phyloP scores from a whole-genome alignment of 2,797 vertebrate genomes.

The Rhynchonycteris naso region DNA sequence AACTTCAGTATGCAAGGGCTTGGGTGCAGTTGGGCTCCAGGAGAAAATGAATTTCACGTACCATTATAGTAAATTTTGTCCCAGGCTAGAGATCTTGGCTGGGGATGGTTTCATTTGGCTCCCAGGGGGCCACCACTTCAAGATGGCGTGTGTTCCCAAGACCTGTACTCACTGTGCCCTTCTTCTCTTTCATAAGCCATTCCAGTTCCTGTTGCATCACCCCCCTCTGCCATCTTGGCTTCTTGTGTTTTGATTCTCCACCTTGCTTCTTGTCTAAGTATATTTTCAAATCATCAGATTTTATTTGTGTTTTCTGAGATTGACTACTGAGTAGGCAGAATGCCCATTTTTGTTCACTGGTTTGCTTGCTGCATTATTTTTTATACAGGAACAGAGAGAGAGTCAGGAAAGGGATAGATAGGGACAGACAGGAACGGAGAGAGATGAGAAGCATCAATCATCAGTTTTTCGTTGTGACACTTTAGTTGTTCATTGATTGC shows the following conservation, averaged over 20 bases:
- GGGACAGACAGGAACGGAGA: too few species aligned
- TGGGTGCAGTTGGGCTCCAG: not conserved
- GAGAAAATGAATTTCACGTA: not conserved
- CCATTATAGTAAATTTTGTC: rapidly evolving
- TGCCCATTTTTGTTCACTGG: not conserved
- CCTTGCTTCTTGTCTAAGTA: not conserved
- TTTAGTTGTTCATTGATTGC: too few species aligned
- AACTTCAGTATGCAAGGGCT: not conserved
- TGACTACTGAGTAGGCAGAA: not conserved
- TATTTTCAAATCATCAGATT: not conserved
- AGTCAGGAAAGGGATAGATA: too few species aligned
- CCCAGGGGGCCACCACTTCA: not conserved
- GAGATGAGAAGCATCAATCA: too few species aligned
- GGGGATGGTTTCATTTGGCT: not conserved
- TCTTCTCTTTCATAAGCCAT: not conserved
- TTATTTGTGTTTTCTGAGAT: not conserved
- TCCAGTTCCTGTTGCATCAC: not conserved
- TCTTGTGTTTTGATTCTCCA: not conserved
- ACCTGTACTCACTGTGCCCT: not conserved
- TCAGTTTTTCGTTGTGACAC: too few species aligned
- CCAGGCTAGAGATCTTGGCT: not conserved
- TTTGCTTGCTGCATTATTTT: not conserved
- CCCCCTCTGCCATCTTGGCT: not conserved
- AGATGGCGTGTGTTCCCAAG: not conserved
- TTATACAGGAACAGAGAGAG: too few species aligned